These are phyloP conservation scores for Drosophila yooni DNA, from an alignment of 2,888 invertebrate species.

Conservation along the genomic window DNA sequence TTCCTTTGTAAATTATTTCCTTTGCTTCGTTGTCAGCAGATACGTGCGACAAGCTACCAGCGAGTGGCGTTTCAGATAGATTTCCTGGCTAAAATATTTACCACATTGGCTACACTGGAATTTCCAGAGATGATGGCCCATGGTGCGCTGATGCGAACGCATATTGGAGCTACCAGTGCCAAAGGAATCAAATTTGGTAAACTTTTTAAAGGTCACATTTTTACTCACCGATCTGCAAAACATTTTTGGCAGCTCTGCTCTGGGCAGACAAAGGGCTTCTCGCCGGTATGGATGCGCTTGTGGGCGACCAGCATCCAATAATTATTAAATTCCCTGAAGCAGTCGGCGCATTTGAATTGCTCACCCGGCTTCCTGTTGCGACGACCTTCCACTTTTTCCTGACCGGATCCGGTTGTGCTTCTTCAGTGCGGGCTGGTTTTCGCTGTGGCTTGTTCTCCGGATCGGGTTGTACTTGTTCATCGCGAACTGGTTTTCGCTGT, in stretches of 20 bases:
- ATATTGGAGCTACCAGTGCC: constrained; percentile 87
- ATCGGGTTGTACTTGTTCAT: background rate
- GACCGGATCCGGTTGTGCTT: background rate
- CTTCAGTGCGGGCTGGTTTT: background rate
- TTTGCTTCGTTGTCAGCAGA: constrained; percentile 43
- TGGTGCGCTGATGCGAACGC: constrained; percentile 90
- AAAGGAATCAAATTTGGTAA: background rate
- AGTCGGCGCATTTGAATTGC: constrained; percentile 81
- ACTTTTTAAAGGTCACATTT: background rate
- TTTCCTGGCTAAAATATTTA: constrained; percentile 89
- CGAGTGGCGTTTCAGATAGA: constrained; percentile 88
- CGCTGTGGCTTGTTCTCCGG: background rate
- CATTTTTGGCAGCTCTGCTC: constrained; percentile 87
- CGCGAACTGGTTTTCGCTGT: background rate
- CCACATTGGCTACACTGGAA: constrained; percentile 89
- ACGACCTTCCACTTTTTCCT: constrained; percentile 40
- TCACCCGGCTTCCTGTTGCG: constrained; percentile 54
- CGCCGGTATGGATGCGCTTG: constrained; percentile 89
- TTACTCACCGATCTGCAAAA: constrained; percentile 86
- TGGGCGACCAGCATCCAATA: constrained; percentile 90
- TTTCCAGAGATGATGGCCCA: constrained; percentile 89
- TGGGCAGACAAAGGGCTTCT: constrained; percentile 89
- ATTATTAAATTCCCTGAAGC: constrained; percentile 89
- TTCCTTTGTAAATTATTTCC: constrained; percentile 4
- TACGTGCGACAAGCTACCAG: constrained; percentile 89